Percentiles rank a stretch among this genome's conserved stretches.
These are phyloP conservation scores for Aulostomus chinensis DNA, from an alignment of 2,797 vertebrate genomes.

Conservation along the genomic window DNA sequence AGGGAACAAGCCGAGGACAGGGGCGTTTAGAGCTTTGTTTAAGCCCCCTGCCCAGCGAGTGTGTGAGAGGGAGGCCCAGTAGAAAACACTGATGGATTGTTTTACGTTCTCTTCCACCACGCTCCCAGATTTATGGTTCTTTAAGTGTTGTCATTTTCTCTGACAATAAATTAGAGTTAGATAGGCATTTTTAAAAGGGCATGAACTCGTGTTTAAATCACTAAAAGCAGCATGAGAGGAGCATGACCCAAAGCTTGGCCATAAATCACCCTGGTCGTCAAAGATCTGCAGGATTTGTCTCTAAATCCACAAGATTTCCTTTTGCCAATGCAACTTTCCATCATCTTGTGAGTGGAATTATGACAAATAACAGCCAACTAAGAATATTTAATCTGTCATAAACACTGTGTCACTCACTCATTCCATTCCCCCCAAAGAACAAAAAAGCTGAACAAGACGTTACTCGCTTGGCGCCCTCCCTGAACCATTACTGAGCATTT, in stretches of 20 bases:
- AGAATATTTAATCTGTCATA: too few species aligned
- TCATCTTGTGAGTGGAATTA: too few species aligned
- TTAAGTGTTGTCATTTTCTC: slow-evolving; percentile 14
- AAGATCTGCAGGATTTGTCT: slow-evolving; percentile 14
- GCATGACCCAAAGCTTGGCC: too few species aligned
- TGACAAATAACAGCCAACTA: too few species aligned
- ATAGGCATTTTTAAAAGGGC: slow-evolving; percentile 4
- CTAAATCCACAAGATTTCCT: neutral
- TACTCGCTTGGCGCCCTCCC: slow-evolving; percentile 17
- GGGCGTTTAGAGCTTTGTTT: slow-evolving; percentile 1
- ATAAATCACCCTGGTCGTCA: too few species aligned
- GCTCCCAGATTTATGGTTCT: slow-evolving; percentile 29
- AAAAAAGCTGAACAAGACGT: slow-evolving; percentile 31
- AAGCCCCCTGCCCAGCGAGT: neutral
- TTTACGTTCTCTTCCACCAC: slow-evolving; percentile 1
- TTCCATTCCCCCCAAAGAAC: too few species aligned
- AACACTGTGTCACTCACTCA: too few species aligned
- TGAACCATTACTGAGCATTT: slow-evolving; percentile 2
- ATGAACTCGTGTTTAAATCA: slow-evolving; percentile 3
- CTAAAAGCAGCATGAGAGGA: too few species aligned
- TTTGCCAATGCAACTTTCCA: slow-evolving; percentile 4
- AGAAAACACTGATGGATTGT: neutral
- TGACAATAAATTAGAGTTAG: slow-evolving; percentile 4
- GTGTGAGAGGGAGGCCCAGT: slow-evolving; percentile 1
- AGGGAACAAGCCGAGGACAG: neutral